Evolutionary conservation across 2,888 invertebrate species (phyloP).

Genomic region (Malthinus seriepunctatus): DNA sequence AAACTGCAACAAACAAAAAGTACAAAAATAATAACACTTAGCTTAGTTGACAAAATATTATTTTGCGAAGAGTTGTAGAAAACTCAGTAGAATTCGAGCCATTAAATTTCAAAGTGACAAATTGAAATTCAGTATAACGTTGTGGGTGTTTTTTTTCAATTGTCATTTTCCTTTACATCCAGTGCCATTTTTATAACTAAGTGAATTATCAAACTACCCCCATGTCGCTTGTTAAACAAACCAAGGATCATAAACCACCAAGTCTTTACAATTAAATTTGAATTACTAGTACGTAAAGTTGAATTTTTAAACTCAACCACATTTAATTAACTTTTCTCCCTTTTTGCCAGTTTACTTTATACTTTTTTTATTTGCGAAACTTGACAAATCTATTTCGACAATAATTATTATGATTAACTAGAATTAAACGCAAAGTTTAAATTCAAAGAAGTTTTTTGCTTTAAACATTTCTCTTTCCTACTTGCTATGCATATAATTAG

Average conservation of each 20-base stretch:
- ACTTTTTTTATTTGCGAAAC: too few species aligned
- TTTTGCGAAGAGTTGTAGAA: background rate
- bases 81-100: background rate
- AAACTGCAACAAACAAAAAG: too few species aligned
- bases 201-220: conserved; percentile 7
- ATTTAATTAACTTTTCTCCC: too few species aligned
- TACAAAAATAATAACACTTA: too few species aligned
- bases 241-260: conserved; percentile 5
- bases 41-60: background rate
- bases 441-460: too few species aligned
- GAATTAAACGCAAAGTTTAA: too few species aligned
- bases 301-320: too few species aligned
- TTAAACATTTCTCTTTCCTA: too few species aligned
- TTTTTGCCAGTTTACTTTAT: too few species aligned
- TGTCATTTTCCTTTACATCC: conserved; percentile 4
- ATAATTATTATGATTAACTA: too few species aligned
- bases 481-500: too few species aligned
- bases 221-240: conserved; percentile 5
- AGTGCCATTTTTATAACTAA: conserved; percentile 4
- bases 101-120: conserved; percentile 7
- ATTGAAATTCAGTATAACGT: background rate
- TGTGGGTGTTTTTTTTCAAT: background rate
- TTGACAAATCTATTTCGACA: too few species aligned
- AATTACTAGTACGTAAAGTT: background rate
- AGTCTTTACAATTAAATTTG: conserved; percentile 4